Evolutionary conservation across 2,113 vertebrate species (phyloP).

Genomic region (Sebastes schlegelii): DNA sequence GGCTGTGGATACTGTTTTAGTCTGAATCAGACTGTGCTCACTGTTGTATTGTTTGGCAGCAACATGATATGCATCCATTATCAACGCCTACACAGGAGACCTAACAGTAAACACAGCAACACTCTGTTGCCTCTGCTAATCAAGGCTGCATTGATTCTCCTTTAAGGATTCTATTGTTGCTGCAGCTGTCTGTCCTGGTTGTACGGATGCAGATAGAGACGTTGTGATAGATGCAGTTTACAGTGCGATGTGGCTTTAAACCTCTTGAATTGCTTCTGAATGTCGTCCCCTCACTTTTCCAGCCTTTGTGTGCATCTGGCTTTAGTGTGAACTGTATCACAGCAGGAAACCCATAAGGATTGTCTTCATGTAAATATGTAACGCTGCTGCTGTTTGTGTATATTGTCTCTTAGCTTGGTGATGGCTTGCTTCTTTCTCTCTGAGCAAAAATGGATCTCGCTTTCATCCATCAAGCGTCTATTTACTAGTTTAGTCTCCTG

Average conservation of each 20-base stretch:
- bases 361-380: not conserved
- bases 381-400: not conserved
- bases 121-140: conserved; percentile 24
- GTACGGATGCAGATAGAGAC: not conserved
- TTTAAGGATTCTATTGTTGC: conserved; percentile 17
- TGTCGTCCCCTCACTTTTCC: not conserved
- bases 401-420: not conserved
- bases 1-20: not conserved
- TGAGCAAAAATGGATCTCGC: not conserved
- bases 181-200: conserved; percentile 2
- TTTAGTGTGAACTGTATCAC: not conserved
- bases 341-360: not conserved
- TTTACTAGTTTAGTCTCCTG: conserved; percentile 55
- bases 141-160: conserved; percentile 19
- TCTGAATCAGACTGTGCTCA: not conserved
- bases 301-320: conserved; percentile 1
- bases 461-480: conserved; percentile 12
- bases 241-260: not conserved
- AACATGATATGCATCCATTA: conserved; percentile 12
- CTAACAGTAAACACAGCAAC: conserved; percentile 15
- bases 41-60: not conserved
- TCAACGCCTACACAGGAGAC: conserved; percentile 19
- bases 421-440: not conserved
- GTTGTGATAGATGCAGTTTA: not conserved
- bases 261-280: not conserved